Evolutionary conservation across 1,140 invertebrate genomes (phyloP).

Genomic region (Drosophila mayri): DNA sequence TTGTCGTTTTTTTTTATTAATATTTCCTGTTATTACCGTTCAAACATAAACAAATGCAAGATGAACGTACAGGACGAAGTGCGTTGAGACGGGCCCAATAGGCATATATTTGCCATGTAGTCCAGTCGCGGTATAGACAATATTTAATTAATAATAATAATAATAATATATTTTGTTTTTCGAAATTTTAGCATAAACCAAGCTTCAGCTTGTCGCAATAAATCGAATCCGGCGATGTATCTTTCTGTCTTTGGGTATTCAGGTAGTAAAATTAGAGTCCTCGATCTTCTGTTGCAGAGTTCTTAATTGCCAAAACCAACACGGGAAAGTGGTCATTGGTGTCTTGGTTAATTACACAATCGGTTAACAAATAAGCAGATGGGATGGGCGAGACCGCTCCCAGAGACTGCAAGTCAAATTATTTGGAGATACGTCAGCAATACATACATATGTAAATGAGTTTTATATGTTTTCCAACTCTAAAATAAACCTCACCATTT

Average conservation of each 20-base stretch:
- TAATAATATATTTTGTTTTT: too few species aligned
- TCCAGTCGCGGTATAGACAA: too few species aligned
- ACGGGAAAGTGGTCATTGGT: constrained; percentile 6
- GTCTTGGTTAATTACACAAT: constrained; percentile 59
- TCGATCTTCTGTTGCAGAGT: constrained; percentile 4
- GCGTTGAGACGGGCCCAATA: too few species aligned
- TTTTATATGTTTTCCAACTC: constrained; percentile 9
- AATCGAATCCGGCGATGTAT: too few species aligned
- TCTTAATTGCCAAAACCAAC: not conserved
- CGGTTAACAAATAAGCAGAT: constrained; percentile 41
- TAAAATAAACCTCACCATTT: constrained; percentile 20
- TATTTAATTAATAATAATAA: too few species aligned
- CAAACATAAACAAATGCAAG: too few species aligned
- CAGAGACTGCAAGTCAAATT: constrained; percentile 22
- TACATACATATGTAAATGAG: constrained; percentile 16
- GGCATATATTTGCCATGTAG: too few species aligned
- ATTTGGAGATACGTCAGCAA: not conserved
- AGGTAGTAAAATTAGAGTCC: not conserved
- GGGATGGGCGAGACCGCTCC: constrained; percentile 30
- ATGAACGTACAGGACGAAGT: too few species aligned
- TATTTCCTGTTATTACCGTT: too few species aligned
- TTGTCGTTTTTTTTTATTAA: too few species aligned
- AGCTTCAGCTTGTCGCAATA: too few species aligned
- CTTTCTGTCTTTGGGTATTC: not conserved
- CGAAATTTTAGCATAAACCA: too few species aligned